Percentiles rank a stretch among this genome's conserved stretches.
Conservation (phyloP, 2,113 vertebrate genomes). For the Diphyllodes magnificus region DNA sequence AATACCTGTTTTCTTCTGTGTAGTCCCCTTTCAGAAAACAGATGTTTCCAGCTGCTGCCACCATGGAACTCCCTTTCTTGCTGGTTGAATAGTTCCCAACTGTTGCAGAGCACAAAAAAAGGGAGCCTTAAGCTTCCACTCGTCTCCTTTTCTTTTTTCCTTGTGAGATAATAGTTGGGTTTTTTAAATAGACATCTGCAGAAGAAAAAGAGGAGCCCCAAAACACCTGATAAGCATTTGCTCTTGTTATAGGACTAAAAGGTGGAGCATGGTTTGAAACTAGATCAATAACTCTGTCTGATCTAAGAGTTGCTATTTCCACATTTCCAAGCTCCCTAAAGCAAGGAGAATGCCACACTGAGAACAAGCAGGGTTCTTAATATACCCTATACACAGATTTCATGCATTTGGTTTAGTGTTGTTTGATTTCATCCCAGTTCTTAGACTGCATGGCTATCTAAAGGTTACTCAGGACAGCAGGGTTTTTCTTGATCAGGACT, state of each 20-base stretch:
- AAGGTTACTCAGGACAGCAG: background rate
- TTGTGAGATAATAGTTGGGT: background rate
- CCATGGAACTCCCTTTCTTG: background rate
- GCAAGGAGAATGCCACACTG: background rate
- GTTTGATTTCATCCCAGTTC: background rate
- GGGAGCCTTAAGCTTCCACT: background rate
- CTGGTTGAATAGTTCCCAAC: background rate
- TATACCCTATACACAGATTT: background rate
- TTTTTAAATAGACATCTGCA: conserved; percentile 43
- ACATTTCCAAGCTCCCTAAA: background rate
- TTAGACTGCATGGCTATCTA: background rate
- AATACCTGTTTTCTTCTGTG: background rate
- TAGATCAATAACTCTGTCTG: background rate
- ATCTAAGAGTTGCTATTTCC: background rate
- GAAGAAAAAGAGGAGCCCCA: background rate
- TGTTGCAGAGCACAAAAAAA: conserved; percentile 46
- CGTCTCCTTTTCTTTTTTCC: background rate
- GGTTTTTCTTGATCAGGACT: background rate
- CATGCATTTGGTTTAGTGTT: background rate
- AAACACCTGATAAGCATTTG: conserved; percentile 24
- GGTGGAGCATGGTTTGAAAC: conserved; percentile 49
- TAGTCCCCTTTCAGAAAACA: background rate
- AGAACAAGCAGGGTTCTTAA: background rate
- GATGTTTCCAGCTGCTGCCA: background rate
- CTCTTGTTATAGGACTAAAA: background rate